Percentiles rank a stretch among this genome's conserved stretches.
phyloP scores from a whole-genome alignment of 2,797 vertebrate genomes.

The Arremon brunneinucha region DNA sequence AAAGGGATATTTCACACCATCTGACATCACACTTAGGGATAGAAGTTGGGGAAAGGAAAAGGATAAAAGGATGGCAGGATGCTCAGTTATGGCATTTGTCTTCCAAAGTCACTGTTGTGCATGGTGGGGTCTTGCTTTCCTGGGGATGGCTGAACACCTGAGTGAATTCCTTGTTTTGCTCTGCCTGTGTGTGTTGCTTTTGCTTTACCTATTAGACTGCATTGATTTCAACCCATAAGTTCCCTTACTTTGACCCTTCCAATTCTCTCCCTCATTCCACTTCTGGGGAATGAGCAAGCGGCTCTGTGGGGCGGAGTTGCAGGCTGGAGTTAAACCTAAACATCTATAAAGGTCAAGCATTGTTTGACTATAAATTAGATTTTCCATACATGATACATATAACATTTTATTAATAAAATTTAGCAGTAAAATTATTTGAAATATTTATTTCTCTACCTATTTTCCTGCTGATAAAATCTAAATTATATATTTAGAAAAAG shows the following conservation, averaged over 20 bases:
- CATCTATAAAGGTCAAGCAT: neutral
- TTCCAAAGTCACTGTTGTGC: fast-evolving
- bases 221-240: neutral
- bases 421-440: neutral
- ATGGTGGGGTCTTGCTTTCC: neutral
- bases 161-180: neutral
- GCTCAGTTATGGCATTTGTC: neutral
- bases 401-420: neutral
- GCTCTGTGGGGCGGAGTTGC: neutral
- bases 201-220: neutral
- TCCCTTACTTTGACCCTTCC: neutral
- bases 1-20: neutral
- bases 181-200: fast-evolving
- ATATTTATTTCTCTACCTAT: neutral
- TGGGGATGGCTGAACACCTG: neutral
- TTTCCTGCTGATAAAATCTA: neutral
- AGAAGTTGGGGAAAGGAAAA: neutral
- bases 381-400: neutral
- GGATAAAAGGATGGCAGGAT: fast-evolving
- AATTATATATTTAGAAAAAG: neutral
- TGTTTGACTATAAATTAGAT: neutral
- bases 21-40: neutral
- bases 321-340: neutral
- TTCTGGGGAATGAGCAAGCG: neutral
- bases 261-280: neutral